Percentiles rank a stretch among this genome's conserved stretches.
Evolutionary conservation across 2,797 vertebrate genomes (phyloP).

Genomic region (Hoplostethus mediterraneus): DNA sequence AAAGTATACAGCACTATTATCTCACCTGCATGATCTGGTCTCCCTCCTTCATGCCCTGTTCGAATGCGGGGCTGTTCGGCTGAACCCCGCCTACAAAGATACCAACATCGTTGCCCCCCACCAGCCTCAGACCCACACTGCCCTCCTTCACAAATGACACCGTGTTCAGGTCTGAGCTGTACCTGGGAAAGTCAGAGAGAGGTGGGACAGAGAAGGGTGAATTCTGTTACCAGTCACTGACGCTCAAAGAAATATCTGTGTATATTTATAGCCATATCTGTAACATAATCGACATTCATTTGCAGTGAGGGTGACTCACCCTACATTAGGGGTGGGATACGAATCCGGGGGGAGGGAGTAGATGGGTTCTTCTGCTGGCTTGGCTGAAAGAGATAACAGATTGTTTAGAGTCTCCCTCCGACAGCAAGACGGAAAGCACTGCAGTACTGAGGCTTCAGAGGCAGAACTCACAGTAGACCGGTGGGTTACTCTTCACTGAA

Average conservation of each 20-base stretch:
- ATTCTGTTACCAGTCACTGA: background rate
- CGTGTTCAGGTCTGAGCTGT: slow-evolving; percentile 84
- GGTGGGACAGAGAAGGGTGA: background rate
- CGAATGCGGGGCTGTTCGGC: slow-evolving; percentile 90
- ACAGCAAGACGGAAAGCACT: background rate
- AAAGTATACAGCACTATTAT: background rate
- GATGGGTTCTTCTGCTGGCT: slow-evolving; percentile 82
- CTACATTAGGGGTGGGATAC: slow-evolving; percentile 71
- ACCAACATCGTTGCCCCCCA: slow-evolving; percentile 94
- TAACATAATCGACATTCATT: background rate
- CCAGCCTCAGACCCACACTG: slow-evolving; percentile 91
- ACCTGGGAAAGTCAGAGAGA: slow-evolving; percentile 73
- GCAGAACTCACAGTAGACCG: slow-evolving; percentile 76
- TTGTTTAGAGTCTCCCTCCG: background rate
- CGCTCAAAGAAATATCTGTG: background rate
- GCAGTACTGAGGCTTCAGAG: background rate
- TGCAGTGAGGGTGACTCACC: slow-evolving; percentile 64
- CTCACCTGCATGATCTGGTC: slow-evolving; percentile 96
- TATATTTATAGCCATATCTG: background rate
- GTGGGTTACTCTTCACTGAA: slow-evolving; percentile 52
- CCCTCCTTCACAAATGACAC: slow-evolving; percentile 90
- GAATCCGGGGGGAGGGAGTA: slow-evolving; percentile 88
- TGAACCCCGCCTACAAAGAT: slow-evolving; percentile 96
- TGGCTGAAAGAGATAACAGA: slow-evolving; percentile 63
- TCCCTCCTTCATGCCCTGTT: slow-evolving; percentile 90